phyloP scores from a whole-genome alignment of 2,113 vertebrate genomes.

The Galeopterus variegatus region DNA sequence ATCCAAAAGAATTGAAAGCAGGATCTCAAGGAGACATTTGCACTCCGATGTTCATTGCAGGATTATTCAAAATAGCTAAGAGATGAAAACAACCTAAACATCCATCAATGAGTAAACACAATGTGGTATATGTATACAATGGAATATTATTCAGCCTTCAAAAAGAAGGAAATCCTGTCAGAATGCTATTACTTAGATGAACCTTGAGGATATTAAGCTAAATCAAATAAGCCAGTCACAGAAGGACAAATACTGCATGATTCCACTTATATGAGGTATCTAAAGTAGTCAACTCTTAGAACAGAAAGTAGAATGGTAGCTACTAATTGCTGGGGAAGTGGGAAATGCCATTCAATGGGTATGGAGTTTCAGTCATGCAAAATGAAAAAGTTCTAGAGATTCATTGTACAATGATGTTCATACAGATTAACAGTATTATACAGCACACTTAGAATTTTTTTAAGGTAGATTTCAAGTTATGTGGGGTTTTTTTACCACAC shows the following conservation, averaged over 20 bases:
- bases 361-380: not conserved
- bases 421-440: not conserved
- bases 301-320: not conserved
- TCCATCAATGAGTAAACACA: not conserved
- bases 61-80: not conserved
- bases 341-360: not conserved
- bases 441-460: not conserved
- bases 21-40: not conserved
- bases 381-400: not conserved
- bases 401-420: not conserved
- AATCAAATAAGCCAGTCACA: not conserved
- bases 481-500: not conserved
- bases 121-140: not conserved
- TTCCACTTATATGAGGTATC: not conserved
- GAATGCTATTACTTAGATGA: not conserved
- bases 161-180: not conserved
- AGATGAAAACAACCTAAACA: not conserved
- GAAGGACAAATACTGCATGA: not conserved
- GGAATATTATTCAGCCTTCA: not conserved
- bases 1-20: not conserved
- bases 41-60: not conserved
- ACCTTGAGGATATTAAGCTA: not conserved
- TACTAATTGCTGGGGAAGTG: not conserved
- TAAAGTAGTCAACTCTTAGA: not conserved
- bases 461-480: not conserved